Base-by-base conservation (phyloP, 92 coral and sea anemone species). In the Bergia sp. region DNA sequence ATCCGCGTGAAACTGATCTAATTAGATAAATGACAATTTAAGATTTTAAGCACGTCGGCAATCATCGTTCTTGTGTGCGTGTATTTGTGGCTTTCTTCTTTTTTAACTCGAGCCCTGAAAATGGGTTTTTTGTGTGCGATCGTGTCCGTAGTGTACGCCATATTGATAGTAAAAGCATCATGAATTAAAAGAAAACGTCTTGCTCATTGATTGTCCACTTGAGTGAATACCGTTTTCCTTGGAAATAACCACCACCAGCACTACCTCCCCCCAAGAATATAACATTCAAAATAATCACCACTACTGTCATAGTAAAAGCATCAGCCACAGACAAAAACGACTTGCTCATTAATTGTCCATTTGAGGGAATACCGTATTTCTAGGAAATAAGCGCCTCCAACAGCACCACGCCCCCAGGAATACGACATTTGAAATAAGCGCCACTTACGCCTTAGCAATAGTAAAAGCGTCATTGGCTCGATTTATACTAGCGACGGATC, bases 21-120 rank as follows among this genome's bases (percentile, higher is more conserved):
- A 82, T 42, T 21, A 53, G 79, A 37, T 23, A 49, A 89, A 40
- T 85, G 77, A 77, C 69, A 55, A 73, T 86, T 71, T 36, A 88
- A 86, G 76, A 82, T 88, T 86, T 69, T 88, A 55, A 82, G 86
- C 21, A 55, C 80, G 86, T 86, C 85, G 10, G 50, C 86, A 84
- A 89, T 89, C 91, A 92, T 38, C 90, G 93, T 93, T 85, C 92
- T 55, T 75, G 79, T 87, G 96, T 92, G 85, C 67, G 29, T 92
- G 83, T 91, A 82, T 92, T 82, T 86, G 93, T 95, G 96, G 87
- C 91, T 91, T 76, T 81, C 92, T 73, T 81, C 88, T 72, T 89
- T 29, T 92, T 78, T 73, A 86, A 83, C 71, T 89, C 93, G 81
- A 89, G 94, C 96, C 98, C 95, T 94, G 93, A 92, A 95, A 90